phyloP scores from a whole-genome alignment of 2,113 vertebrate genomes.

The Carassius auratus region DNA sequence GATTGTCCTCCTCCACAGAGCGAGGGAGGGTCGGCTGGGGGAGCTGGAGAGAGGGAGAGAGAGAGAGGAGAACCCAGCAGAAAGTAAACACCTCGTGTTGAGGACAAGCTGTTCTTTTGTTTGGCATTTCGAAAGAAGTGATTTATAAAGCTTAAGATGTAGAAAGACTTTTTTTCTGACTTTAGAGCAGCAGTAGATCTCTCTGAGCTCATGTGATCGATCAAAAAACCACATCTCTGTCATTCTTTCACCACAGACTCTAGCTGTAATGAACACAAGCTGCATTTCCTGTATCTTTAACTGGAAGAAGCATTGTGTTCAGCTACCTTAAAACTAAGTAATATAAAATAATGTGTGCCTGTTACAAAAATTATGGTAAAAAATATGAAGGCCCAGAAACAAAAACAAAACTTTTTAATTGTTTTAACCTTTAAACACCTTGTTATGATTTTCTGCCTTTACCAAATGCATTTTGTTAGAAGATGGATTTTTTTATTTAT shows the following conservation, averaged over 20 bases:
- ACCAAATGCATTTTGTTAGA: not conserved
- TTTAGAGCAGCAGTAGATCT: constrained; percentile 31
- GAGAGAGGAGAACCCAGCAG: constrained; percentile 32
- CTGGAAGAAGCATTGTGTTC: not conserved
- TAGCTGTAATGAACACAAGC: not conserved
- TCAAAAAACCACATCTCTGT: constrained; percentile 9
- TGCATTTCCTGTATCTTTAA: not conserved
- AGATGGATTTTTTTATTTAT: not conserved
- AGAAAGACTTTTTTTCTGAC: constrained; percentile 1
- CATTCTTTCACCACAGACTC: not conserved
- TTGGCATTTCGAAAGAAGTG: constrained; percentile 41
- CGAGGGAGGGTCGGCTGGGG: constrained; percentile 10
- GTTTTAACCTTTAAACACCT: not conserved
- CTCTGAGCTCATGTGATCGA: constrained; percentile 9
- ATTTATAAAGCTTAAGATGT: constrained; percentile 49
- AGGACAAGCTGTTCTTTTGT: constrained; percentile 54
- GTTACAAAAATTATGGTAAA: not conserved
- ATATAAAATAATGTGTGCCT: not conserved
- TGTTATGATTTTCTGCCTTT: not conserved
- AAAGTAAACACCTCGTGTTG: constrained; percentile 53
- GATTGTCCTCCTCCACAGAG: constrained; percentile 48
- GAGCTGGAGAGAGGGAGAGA: constrained; percentile 40
- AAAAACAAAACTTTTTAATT: not conserved
- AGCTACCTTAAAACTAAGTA: not conserved
- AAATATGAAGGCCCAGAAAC: not conserved